Conservation (phyloP, 1,140 invertebrate species). For the Heliconius hermathena region DNA sequence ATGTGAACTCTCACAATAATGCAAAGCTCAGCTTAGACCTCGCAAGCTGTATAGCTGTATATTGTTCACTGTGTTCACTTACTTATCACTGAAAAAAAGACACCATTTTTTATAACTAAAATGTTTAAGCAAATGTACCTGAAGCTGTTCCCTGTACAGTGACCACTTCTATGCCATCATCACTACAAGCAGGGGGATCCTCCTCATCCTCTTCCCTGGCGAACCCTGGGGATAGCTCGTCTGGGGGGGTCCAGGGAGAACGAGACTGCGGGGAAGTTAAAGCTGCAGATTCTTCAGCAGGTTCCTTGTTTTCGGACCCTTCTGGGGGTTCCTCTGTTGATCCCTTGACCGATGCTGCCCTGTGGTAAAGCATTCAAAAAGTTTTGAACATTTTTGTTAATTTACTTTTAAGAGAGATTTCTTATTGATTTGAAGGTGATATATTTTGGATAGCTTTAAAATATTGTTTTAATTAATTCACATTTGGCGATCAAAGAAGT, state of each 20-base stretch:
- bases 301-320: slow-evolving; percentile 42
- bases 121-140: slow-evolving; percentile 34
- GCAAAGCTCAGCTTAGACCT: too few species aligned
- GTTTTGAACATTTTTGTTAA: too few species aligned
- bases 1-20: too few species aligned
- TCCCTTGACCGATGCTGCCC: slow-evolving; percentile 43
- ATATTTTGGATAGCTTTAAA: too few species aligned
- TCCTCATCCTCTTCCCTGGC: slow-evolving; percentile 51
- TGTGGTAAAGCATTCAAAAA: neutral
- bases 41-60: neutral
- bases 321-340: slow-evolving; percentile 24
- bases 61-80: neutral
- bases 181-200: slow-evolving; percentile 41
- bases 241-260: slow-evolving; percentile 48
- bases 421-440: too few species aligned
- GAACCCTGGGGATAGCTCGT: slow-evolving; percentile 67
- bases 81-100: too few species aligned
- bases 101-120: neutral
- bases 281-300: slow-evolving; percentile 22
- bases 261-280: slow-evolving; percentile 23
- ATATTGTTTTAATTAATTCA: too few species aligned
- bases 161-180: slow-evolving; percentile 51
- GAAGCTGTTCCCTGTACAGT: slow-evolving; percentile 50
- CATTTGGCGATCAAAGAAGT: too few species aligned
- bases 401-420: too few species aligned